Evolutionary conservation across 2,797 vertebrate genomes (phyloP).

Genomic region (Petrocephalus sullivani): DNA sequence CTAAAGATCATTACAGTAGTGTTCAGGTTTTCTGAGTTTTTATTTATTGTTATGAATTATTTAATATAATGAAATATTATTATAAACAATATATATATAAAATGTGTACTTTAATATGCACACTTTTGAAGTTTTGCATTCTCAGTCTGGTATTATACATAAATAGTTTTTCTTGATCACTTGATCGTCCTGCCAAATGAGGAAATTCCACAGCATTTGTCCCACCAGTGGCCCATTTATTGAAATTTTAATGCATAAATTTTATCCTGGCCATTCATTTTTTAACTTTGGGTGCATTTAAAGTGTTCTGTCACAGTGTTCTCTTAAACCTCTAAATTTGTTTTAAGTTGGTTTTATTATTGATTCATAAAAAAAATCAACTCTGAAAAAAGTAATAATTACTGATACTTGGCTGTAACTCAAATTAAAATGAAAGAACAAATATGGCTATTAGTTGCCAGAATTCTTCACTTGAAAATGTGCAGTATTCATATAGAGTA

Average conservation of each 20-base stretch:
- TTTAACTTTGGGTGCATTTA: background rate
- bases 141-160: background rate
- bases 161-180: background rate
- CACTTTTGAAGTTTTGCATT: background rate
- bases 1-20: background rate
- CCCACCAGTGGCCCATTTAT: background rate
- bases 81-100: background rate
- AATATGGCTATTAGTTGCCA: background rate
- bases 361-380: background rate
- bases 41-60: background rate
- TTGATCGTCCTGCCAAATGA: background rate
- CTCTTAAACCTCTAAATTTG: background rate
- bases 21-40: background rate
- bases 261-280: background rate
- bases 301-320: background rate
- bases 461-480: background rate
- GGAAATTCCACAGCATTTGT: background rate
- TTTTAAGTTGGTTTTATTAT: background rate
- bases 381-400: background rate
- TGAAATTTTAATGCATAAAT: background rate
- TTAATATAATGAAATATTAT: background rate
- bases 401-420: background rate
- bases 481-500: background rate
- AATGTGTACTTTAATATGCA: background rate
- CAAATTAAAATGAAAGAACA: background rate